Conservation (phyloP, 2,888 invertebrate genomes). For the Julus scanicus region DNA sequence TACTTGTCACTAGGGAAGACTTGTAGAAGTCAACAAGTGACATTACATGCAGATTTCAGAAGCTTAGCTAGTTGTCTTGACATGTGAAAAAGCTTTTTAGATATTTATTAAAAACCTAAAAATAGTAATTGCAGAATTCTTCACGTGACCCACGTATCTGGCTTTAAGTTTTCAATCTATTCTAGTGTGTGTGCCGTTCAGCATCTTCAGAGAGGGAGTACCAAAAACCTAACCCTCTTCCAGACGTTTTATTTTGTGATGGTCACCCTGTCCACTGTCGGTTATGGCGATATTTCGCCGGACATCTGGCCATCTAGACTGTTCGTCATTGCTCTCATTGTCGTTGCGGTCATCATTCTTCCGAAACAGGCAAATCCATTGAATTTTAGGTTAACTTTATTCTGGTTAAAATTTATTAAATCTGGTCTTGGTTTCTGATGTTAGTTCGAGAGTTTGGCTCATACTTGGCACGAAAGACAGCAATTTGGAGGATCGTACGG, state of each 20-base stretch:
- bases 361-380: constrained; percentile 66
- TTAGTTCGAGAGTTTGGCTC: constrained; percentile 68
- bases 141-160: too few species aligned
- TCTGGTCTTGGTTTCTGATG: neutral
- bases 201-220: constrained; percentile 69
- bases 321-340: constrained; percentile 68
- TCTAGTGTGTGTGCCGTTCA: constrained; percentile 69
- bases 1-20: too few species aligned
- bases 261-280: constrained; percentile 70
- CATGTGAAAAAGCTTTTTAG: too few species aligned
- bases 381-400: neutral
- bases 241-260: constrained; percentile 69
- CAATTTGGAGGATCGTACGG: constrained; percentile 68
- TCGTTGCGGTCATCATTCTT: constrained; percentile 67
- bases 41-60: too few species aligned
- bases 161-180: too few species aligned
- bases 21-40: too few species aligned
- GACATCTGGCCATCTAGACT: constrained; percentile 69
- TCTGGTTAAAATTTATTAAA: too few species aligned
- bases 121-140: too few species aligned
- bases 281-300: constrained; percentile 68
- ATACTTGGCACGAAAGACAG: constrained; percentile 68
- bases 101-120: too few species aligned
- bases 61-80: too few species aligned
- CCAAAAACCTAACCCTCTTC: constrained; percentile 65